A percentile compares a stretch with the other conserved stretches of the same genome.
These are phyloP conservation scores for Venusia cambrica DNA, from an alignment of 2,888 invertebrate genomes.

Conservation along the genomic window DNA sequence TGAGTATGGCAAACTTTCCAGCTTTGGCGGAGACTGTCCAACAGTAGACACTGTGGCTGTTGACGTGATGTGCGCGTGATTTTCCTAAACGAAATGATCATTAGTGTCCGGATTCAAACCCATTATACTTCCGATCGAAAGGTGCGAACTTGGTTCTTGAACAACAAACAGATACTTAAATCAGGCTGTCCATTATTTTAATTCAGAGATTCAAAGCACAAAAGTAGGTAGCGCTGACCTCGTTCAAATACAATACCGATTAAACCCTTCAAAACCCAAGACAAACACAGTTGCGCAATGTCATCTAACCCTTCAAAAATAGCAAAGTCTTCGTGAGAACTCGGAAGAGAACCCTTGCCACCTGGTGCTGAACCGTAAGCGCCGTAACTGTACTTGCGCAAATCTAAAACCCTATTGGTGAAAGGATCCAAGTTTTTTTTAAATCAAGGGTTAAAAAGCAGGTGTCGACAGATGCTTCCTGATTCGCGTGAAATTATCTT, in stretches of 20 bases:
- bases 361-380: conserved; percentile 65
- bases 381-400: conserved; percentile 63
- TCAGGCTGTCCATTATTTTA: background rate
- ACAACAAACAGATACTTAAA: background rate
- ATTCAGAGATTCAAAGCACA: background rate
- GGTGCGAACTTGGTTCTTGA: no score
- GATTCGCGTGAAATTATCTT: conserved; percentile 77
- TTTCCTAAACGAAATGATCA: no score
- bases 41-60: no score
- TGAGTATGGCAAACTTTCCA: no score
- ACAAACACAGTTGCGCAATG: conserved; percentile 24
- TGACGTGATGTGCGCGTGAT: no score
- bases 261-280: conserved; percentile 21
- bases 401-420: no score
- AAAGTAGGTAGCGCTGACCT: conserved; percentile 18
- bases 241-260: conserved; percentile 10
- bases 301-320: conserved; percentile 20
- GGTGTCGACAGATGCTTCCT: conserved; percentile 74
- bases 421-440: no score
- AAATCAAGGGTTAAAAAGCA: conserved; percentile 67
- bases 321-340: conserved; percentile 63
- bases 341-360: conserved; percentile 52
- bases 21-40: no score
- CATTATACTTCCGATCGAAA: no score
- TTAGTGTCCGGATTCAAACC: no score